Evolutionary conservation across 2,888 invertebrate species (phyloP).

Genomic region (Autographa pulchrina): DNA sequence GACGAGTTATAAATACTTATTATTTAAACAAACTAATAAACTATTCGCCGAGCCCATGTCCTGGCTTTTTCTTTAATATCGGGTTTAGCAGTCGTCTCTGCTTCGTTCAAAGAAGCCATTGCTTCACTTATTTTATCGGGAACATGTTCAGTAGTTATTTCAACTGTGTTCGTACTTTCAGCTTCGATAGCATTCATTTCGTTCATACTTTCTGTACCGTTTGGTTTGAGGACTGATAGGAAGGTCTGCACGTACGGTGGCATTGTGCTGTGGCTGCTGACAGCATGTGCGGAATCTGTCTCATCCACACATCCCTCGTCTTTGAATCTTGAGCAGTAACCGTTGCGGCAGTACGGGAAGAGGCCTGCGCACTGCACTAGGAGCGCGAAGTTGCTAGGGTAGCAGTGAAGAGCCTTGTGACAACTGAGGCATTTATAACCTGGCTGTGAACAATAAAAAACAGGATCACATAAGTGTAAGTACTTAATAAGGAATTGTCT

Average conservation of each 20-base stretch:
- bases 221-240: conserved; percentile 16
- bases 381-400: conserved; percentile 64
- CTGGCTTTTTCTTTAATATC: conserved; percentile 21
- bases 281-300: conserved; percentile 17
- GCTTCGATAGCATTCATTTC: conserved; percentile 14
- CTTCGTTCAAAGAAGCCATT: background rate
- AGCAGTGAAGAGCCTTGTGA: conserved; percentile 67
- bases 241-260: conserved; percentile 29
- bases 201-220: conserved; percentile 6
- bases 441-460: conserved; percentile 56
- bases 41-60: conserved; percentile 1
- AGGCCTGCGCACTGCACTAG: conserved; percentile 66
- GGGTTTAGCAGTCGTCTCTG: background rate
- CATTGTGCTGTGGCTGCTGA: conserved; percentile 26
- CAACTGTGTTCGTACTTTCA: conserved; percentile 27
- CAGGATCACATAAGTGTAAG: background rate
- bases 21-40: background rate
- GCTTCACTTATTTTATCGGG: conserved; percentile 14
- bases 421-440: conserved; percentile 69
- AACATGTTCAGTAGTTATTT: background rate
- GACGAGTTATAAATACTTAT: background rate
- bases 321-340: conserved; percentile 65
- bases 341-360: conserved; percentile 67
- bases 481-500: too few species aligned
- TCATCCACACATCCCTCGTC: conserved; percentile 60